phyloP scores from a whole-genome alignment of 2,797 vertebrate genomes.

The Anisognathus igniventris region DNA sequence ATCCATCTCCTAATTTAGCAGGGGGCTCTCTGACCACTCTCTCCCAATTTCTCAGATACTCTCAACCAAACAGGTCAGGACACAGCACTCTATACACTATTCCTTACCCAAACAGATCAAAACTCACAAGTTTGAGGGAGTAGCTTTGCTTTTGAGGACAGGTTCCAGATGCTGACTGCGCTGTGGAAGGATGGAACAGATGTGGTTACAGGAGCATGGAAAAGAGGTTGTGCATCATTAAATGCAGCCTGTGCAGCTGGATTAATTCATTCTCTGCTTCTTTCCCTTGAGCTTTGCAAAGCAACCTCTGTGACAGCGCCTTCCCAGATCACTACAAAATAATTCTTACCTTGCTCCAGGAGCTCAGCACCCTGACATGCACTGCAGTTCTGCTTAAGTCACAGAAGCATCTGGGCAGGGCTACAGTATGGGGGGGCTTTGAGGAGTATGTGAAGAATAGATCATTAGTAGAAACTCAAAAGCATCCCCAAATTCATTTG shows the following conservation, averaged over 20 bases:
- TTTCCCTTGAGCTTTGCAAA: background rate
- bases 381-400: background rate
- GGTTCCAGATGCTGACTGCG: slow-evolving; percentile 39
- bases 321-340: background rate
- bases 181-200: slow-evolving; percentile 61
- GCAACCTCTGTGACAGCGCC: background rate
- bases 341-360: background rate
- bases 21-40: background rate
- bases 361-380: background rate
- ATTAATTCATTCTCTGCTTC: background rate
- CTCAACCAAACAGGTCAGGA: background rate
- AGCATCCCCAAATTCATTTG: background rate
- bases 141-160: slow-evolving; percentile 70
- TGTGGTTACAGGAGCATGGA: background rate
- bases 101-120: slow-evolving; percentile 6
- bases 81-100: background rate
- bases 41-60: background rate
- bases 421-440: background rate
- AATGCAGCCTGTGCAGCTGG: background rate
- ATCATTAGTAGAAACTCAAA: background rate
- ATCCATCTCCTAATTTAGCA: background rate
- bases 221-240: background rate
- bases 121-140: slow-evolving; percentile 84
- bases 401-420: background rate
- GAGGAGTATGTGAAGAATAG: background rate